phyloP scores from a whole-genome alignment of 2,888 invertebrate genomes.

The Ethmia dodecea region DNA sequence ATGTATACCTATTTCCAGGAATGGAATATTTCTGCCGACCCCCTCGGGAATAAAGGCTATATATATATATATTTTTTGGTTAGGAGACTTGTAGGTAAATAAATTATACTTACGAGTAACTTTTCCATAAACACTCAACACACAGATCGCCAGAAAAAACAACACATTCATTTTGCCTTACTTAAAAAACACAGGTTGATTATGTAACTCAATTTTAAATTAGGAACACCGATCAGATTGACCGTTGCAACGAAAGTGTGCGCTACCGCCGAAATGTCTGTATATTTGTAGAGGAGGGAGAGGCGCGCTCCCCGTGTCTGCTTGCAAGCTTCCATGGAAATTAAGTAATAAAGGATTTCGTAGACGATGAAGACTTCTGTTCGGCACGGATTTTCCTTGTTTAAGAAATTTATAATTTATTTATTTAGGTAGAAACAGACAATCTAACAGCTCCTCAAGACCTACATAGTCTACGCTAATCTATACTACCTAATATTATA shows the following conservation, averaged over 20 bases:
- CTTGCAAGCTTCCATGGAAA: slow-evolving; percentile 2
- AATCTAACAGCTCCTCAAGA: neutral
- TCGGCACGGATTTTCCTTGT: too few relatives aligned
- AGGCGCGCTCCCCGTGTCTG: too few relatives aligned
- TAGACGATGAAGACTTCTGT: too few relatives aligned
- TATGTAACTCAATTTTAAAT: neutral
- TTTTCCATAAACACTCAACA: slow-evolving; percentile 43
- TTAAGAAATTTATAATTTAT: neutral
- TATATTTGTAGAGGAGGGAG: slow-evolving; percentile 62
- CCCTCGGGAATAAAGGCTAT: neutral
- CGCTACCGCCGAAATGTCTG: slow-evolving; percentile 47
- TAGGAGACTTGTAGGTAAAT: neutral
- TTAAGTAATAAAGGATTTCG: slow-evolving; percentile 11
- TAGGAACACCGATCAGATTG: slow-evolving; percentile 21
- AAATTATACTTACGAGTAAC: slow-evolving; percentile 56
- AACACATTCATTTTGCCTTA: slow-evolving; percentile 48
- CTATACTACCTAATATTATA: neutral
- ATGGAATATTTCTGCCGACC: neutral
- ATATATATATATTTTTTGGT: too few relatives aligned
- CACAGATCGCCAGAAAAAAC: slow-evolving; percentile 37
- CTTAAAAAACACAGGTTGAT: neutral
- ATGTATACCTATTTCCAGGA: neutral
- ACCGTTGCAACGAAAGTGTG: slow-evolving; percentile 44
- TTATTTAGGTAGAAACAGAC: neutral
- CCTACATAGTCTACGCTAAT: neutral